A percentile compares a stretch with the other conserved stretches of the same genome.
phyloP scores from a whole-genome alignment of 2,888 invertebrate genomes.

The Nineta flava region DNA sequence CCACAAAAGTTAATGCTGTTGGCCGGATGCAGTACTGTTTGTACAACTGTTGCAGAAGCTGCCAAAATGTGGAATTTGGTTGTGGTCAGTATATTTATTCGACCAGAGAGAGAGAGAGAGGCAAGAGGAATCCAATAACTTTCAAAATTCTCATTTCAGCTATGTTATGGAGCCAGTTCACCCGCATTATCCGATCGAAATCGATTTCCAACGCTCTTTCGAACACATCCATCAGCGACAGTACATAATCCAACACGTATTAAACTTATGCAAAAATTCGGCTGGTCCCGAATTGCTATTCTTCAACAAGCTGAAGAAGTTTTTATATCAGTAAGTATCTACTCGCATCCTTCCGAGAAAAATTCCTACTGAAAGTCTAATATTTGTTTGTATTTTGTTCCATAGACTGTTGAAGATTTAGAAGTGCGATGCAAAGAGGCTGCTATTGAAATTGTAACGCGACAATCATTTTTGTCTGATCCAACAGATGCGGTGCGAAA shows the following conservation, averaged over 20 bases:
- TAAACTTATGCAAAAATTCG: constrained; percentile 90
- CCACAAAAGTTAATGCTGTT: constrained; percentile 88
- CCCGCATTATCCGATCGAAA: constrained; percentile 94
- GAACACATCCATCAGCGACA: constrained; percentile 98
- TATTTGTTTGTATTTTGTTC: constrained; percentile 15
- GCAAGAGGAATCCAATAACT: not conserved
- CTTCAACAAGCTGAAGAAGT: constrained; percentile 98
- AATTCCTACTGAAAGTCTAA: not conserved
- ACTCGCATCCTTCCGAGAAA: no score
- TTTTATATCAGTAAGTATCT: constrained; percentile 72
- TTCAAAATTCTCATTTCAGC: constrained; percentile 34
- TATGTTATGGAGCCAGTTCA: constrained; percentile 97
- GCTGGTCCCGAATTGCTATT: constrained; percentile 95
- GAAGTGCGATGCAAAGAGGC: constrained; percentile 85
- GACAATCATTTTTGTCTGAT: constrained; percentile 94
- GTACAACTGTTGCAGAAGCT: constrained; percentile 97
- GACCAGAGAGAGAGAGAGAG: not conserved
- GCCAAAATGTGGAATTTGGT: constrained; percentile 99
- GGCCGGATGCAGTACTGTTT: constrained; percentile 96
- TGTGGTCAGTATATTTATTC: constrained; percentile 84
- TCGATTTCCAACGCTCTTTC: constrained; percentile 93
- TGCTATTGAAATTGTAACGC: constrained; percentile 87
- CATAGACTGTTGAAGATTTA: constrained; percentile 89
- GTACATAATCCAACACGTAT: constrained; percentile 97
- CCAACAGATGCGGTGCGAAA: constrained; percentile 93